A percentile compares a stretch with the other conserved stretches of the same genome.
phyloP scores from a whole-genome alignment of 1,140 invertebrate genomes.

The Oscheius sp. region DNA sequence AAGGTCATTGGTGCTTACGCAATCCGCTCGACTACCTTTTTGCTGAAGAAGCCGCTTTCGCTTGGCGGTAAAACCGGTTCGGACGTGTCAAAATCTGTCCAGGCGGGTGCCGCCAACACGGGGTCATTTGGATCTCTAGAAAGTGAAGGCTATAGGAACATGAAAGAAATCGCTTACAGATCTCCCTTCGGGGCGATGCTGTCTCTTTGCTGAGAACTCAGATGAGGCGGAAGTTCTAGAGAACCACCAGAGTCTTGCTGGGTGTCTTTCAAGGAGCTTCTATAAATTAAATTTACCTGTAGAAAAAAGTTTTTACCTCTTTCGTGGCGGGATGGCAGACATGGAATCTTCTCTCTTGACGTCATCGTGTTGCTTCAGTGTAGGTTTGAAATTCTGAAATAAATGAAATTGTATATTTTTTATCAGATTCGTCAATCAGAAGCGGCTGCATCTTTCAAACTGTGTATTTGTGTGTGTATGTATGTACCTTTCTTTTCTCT shows the following conservation, averaged over 20 bases:
- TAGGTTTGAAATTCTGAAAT: slow-evolving; percentile 15
- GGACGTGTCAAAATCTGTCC: slow-evolving; percentile 47
- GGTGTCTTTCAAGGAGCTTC: slow-evolving; percentile 31
- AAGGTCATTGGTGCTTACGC: no score
- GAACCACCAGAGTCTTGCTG: slow-evolving; percentile 37
- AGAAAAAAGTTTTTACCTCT: slow-evolving; percentile 2
- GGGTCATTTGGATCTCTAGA: slow-evolving; percentile 27
- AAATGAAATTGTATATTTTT: neutral
- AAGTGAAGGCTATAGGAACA: neutral
- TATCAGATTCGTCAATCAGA: neutral
- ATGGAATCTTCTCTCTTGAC: slow-evolving; percentile 26
- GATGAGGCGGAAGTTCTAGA: slow-evolving; percentile 22
- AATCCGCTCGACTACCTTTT: no score
- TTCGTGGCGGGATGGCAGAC: slow-evolving; percentile 34
- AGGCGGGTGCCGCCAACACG: slow-evolving; percentile 29
- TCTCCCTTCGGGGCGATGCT: slow-evolving; percentile 31
- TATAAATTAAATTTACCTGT: neutral
- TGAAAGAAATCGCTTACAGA: neutral
- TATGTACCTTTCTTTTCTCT: no score
- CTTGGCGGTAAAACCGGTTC: slow-evolving; percentile 44
- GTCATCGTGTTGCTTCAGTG: slow-evolving; percentile 8
- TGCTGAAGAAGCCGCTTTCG: slow-evolving; percentile 52
- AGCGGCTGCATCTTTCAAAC: no score
- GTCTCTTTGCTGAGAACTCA: slow-evolving; percentile 1
- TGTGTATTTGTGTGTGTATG: no score